phyloP scores from a whole-genome alignment of 1,140 invertebrate species.

The Delia radicum region DNA sequence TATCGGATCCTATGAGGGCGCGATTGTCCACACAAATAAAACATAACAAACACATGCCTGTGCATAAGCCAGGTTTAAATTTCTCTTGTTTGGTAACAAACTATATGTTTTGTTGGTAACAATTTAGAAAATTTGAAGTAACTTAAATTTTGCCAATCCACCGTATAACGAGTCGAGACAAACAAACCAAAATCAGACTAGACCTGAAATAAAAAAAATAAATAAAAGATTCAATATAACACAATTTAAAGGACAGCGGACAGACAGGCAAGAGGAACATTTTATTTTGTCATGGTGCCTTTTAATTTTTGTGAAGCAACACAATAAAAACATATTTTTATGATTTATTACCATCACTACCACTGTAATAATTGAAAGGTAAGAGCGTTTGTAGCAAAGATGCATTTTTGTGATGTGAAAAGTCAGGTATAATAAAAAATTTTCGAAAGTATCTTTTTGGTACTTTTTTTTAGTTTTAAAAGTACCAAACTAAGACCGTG shows the following conservation, averaged over 20 bases:
- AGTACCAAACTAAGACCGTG: too few relatives aligned
- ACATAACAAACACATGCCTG: neutral
- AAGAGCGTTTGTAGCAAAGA: neutral
- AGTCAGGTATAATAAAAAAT: too few relatives aligned
- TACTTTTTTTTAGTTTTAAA: too few relatives aligned
- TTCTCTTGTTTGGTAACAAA: neutral
- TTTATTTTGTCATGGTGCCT: neutral
- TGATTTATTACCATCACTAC: constrained; percentile 49
- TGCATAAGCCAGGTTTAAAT: neutral
- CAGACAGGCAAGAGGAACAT: neutral
- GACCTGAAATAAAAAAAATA: too few relatives aligned
- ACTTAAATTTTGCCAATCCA: constrained; percentile 32
- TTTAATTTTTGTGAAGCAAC: neutral
- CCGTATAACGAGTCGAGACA: constrained; percentile 44
- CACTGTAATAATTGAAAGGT: constrained; percentile 46
- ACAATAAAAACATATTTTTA: constrained; percentile 47
- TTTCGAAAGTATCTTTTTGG: too few relatives aligned
- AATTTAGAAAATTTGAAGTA: neutral
- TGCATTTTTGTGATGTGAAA: too few relatives aligned
- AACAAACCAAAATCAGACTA: too few relatives aligned
- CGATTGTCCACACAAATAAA: constrained; percentile 33
- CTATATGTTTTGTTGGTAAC: neutral
- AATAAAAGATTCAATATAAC: neutral
- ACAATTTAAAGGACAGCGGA: neutral
- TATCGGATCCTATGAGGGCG: constrained; percentile 51